Base-by-base conservation (phyloP, 1,140 invertebrate genomes). In the Calephelis virginiensis region DNA sequence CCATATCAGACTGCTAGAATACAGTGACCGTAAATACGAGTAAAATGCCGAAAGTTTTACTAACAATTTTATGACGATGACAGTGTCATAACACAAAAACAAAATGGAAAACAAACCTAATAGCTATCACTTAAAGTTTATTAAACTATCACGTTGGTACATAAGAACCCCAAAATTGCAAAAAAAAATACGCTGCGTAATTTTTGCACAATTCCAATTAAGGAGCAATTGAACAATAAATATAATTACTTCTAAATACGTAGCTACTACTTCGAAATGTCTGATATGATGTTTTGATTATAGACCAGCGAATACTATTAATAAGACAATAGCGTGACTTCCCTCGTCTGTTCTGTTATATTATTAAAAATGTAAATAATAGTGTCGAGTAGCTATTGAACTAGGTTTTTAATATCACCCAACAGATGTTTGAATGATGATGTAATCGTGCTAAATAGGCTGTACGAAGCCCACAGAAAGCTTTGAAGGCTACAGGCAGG, bases 281-380 rank as follows among this genome's bases (percentile, higher is more conserved):
- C 56, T 59, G 56, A 59, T 28, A 12, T 59, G 56, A 59, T 53
- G 61, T 63, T 63, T 60, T 68, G 53, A 64, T 60, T 59, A 68
- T 60, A 47, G 67, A 46, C 59, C 53, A 63, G 11, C 45, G 67
- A 49, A 17, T 64, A 64, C 12, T 60, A 63, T 68, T 68, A 59
- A 63, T 67, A 68, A 68, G 62, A 68, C 67, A 68, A 68, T 68
- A 68, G 67, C 67, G 62, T 68, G 67, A 68, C 67, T 60, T 56
- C 50, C 45, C 63, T 14, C 43, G 43, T 63, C 61, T 48, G 60
- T 68, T 63, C 61, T 46, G 37, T 67, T 43, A 61, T 38, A 50
- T 63, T 63, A 64, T 64, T 64, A 64, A 64, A 64, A 64, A 37
- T 59, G 38, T 59, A 59, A 59, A 59, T 59, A 59, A 28, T 59